Base-by-base conservation (phyloP, 2,888 invertebrate genomes). In the Oasisia sp. region DNA sequence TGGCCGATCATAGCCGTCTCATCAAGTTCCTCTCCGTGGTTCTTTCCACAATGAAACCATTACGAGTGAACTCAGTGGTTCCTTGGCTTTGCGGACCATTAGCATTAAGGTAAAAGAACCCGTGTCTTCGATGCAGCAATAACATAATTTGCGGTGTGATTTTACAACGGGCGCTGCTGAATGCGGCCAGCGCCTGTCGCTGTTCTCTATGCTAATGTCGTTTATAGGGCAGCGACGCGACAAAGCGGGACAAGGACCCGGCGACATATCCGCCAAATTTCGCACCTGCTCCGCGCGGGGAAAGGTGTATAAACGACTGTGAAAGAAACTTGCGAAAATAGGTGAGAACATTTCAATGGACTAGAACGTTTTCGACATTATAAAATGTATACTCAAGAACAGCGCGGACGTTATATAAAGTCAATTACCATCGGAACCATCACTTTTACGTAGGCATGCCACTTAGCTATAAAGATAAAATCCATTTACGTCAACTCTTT, bases 291-390 rank as follows among this genome's bases (percentile, higher is more conserved):
- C 5, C 27, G 27, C 74, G 50, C 74, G 74, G 74, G 74, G 19
- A 74, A 74, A 74, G 27, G 74, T 74, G 74, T 74, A 74, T 74
- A 74, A 74, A 74, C 19, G 27, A 74, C 74, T 27, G 19, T 19
- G 74, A 19, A 74, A n/a, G 74, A 74, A 74, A 74, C 74, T 19
- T 19, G 19, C 74, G 7, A 38, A 50, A 12, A 50, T 8, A n/a
- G 74, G 74, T 74, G 74, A 27, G 74, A 74, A 74, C n/a, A 74
- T 74, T 74, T 8, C 74, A 74, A 27, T 74, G 74, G 74, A 74
- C 74, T 74, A 74, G 74, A 74, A 74, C 74, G 27, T n/a, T 74
- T 74, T 74, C 74, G 74, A 74, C 74, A 74, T 74, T 74, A 74
- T 74, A 74, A 74, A 74, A 74, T 27, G 74, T n/a, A 74, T 19